Evolutionary conservation across 2,888 invertebrate species (phyloP), one percentile per base, ranked within the genome.

Genomic region (Oxytorus armatus): DNA sequence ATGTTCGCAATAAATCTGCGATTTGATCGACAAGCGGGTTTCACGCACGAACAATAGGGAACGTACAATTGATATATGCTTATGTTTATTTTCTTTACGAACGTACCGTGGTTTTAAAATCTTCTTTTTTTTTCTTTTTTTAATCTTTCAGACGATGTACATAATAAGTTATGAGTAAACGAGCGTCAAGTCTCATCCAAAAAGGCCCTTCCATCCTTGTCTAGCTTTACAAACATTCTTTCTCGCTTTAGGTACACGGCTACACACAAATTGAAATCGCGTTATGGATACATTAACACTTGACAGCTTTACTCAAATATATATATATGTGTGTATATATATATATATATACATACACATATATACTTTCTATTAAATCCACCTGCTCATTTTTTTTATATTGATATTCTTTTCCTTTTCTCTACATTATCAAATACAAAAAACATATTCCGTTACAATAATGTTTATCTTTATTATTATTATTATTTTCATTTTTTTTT

Each of bases 141-240:
- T 84, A 83, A 86, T 86, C 84, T 86, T 86, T 88, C 88, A 88
- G 88, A 90, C 89, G 89, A 90, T 89, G 88, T 91, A 90, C 90
- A 91, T 90, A 89, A 90, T 90, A 90, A 90, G 86, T 91, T 90
- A 90, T 90, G 90, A 91, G 90, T 91, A 91, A 91, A 88, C 85
- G 89, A 90, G 90, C 86, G 88, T 90, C 89, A 89, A 87, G 84
- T 87, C 86, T 90, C 90, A 90, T 90, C 91, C 90, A 88, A 82
- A 87, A 85, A 84, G 83, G 83, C 83, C 78, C 83, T 76, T 84
- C 77, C 80, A 74, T 79, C 66, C 72, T 73, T 76, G 57, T 78
- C 61, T 77, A 66, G 57, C 72, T 85, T 86, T 85, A 85, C 81
- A 84, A 84, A 79, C 83, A 81, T 81, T 77, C 72, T 47, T 72